Evolutionary conservation across 2,797 vertebrate genomes (phyloP).

Genomic region (Sitta carolinensis): DNA sequence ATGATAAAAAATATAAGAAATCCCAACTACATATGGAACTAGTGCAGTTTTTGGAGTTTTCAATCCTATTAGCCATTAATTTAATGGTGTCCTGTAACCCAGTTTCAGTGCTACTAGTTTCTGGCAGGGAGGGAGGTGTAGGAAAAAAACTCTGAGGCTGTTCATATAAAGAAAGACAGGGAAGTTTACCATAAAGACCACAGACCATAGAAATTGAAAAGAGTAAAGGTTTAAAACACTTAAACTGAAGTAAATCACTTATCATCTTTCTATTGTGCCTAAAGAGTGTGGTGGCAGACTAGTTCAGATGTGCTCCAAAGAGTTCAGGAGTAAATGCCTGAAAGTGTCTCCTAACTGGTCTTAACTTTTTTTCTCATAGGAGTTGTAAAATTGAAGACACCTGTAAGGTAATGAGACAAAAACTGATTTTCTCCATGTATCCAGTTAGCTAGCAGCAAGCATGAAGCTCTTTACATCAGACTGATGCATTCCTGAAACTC

Average conservation of each 20-base stretch:
- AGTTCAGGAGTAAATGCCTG: background rate
- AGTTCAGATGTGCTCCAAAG: background rate
- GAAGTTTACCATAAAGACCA: background rate
- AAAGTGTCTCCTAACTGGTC: background rate
- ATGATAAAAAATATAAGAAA: background rate
- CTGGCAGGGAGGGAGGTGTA: accelerated
- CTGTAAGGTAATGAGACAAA: background rate
- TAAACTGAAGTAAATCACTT: background rate
- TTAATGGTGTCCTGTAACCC: background rate
- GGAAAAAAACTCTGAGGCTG: background rate
- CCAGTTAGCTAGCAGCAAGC: background rate
- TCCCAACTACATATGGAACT: background rate
- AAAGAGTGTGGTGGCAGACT: background rate
- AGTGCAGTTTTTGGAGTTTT: background rate
- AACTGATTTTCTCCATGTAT: background rate
- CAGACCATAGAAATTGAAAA: background rate
- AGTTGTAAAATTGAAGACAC: background rate
- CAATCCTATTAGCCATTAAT: background rate
- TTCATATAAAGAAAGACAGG: background rate
- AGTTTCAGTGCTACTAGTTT: background rate
- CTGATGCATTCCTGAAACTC: background rate
- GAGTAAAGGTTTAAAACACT: background rate
- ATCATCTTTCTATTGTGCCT: background rate
- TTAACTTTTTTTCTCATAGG: background rate
- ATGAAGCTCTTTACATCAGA: background rate